Base-by-base conservation (phyloP, 2,888 invertebrate genomes). In the Polydesmus complanatus region DNA sequence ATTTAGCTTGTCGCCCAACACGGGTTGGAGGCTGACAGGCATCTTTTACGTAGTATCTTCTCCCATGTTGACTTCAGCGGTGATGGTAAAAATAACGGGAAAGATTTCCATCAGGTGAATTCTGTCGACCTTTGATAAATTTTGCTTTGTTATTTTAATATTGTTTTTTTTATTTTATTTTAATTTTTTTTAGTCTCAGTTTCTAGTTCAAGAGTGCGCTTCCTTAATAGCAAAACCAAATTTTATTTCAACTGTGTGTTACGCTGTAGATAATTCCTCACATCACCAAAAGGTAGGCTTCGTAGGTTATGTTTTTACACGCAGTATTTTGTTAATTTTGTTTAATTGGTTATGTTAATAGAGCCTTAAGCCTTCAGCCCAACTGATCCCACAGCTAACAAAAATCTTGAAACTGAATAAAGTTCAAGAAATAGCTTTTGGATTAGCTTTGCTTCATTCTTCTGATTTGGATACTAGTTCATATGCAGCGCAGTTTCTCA, bases 11-110 rank as follows among this genome's bases (percentile, higher is more conserved):
- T 92, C 73, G 83, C 83, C 79, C 81, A 84, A 74, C 88, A 91
- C 83, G 94, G 94, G 78, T 83, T 90, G 80, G 93, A 94, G 84
- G 93, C 93, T 79, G 93, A 94, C 81, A 86, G 92, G 80, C 92
- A 94, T 82, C 84, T 92, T 77, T 84, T 93, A 81, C 90, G 89
- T 81, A 89, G 89, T 79, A 83, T 95, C 76, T 87, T 94, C 78
- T 88, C 91, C 71, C 83, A 84, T 71, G 85, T 92, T 74, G 86
- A 91, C 75, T 87, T 90, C 80, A 84, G 79, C 73, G 80, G 81
- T 70, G 79, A 76, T 72, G 73, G 72, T 72, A 74, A 75, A 72
- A 73, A 71, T 66, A 71, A 70, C 67, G 74, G 73, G 58, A 76
- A 76, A 67, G 76, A 76, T 66, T 72, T 71, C 60, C 72, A 73